These are phyloP conservation scores for Pygoscelis antarcticus DNA, from an alignment of 2,113 vertebrate genomes.

Conservation along the genomic window DNA sequence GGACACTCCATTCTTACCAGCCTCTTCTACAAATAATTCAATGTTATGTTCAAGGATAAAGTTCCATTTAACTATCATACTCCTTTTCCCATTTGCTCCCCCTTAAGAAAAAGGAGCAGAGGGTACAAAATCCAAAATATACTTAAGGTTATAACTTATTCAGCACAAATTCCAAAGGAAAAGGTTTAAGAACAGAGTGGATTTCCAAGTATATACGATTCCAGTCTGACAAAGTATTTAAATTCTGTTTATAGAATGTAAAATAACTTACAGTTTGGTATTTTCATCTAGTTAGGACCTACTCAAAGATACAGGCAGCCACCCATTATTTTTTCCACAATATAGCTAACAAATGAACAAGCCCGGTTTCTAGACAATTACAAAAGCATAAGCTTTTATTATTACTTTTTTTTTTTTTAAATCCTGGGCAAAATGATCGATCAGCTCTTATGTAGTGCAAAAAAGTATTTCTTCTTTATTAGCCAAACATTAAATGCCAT, in stretches of 20 bases:
- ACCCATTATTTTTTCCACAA: conserved; percentile 29
- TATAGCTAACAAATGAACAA: neutral
- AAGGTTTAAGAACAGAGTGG: conserved; percentile 1
- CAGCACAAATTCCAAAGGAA: conserved; percentile 25
- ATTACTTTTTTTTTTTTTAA: conserved; percentile 16
- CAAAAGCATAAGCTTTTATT: conserved; percentile 42
- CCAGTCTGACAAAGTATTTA: neutral
- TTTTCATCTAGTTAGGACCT: conserved; percentile 20
- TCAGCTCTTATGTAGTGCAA: conserved; percentile 59
- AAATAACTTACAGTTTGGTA: conserved; percentile 23
- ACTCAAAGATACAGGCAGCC: conserved; percentile 22
- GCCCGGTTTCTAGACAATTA: conserved; percentile 33
- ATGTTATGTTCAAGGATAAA: conserved; percentile 36
- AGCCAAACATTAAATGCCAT: conserved; percentile 58
- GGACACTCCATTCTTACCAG: conserved; percentile 75
- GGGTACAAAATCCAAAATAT: conserved; percentile 14
- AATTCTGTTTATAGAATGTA: neutral
- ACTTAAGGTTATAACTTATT: conserved; percentile 25
- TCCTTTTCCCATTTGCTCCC: neutral
- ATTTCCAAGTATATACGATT: neutral
- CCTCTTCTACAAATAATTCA: conserved; percentile 69
- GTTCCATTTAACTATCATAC: conserved; percentile 29
- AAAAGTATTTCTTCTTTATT: conserved; percentile 27
- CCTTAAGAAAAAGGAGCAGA: neutral
- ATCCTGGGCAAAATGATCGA: conserved; percentile 46